A percentile compares a stretch with the other conserved stretches of the same genome.
Conservation (phyloP, 2,797 vertebrate species). For the Graptemys geographica region DNA sequence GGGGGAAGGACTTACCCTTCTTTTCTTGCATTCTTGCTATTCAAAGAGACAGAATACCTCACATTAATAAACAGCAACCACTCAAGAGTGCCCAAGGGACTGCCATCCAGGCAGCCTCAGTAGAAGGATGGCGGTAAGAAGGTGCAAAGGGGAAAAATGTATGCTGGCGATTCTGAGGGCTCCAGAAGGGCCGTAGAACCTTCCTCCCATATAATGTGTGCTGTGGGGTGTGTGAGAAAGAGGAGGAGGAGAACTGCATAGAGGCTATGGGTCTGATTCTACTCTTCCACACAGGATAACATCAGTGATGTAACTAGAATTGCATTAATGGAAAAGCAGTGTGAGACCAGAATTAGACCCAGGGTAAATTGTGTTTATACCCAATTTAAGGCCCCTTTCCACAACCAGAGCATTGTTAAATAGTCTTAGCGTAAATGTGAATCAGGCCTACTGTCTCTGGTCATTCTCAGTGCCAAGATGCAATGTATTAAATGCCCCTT, state of each 20-base stretch:
- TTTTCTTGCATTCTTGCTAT: conserved; percentile 5
- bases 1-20: neutral
- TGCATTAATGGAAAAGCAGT: conserved; percentile 29
- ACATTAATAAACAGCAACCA: neutral
- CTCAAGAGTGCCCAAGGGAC: neutral
- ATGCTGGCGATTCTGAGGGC: neutral
- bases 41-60: conserved; percentile 38
- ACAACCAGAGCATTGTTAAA: conserved; percentile 26
- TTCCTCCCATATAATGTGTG: neutral
- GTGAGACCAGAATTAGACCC: conserved; percentile 3
- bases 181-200: neutral
- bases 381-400: conserved; percentile 41
- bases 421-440: conserved; percentile 57
- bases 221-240: conserved; percentile 10
- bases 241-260: neutral
- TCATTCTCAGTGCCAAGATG: conserved; percentile 54
- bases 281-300: neutral
- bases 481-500: conserved; percentile 58
- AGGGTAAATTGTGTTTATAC: conserved; percentile 37
- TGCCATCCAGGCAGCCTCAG: neutral
- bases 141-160: neutral
- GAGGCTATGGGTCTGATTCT: neutral
- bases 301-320: conserved; percentile 15
- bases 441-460: conserved; percentile 51
- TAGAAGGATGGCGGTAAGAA: neutral